Evolutionary conservation across 2,888 invertebrate genomes (phyloP).

Genomic region (Leucoma salicis): DNA sequence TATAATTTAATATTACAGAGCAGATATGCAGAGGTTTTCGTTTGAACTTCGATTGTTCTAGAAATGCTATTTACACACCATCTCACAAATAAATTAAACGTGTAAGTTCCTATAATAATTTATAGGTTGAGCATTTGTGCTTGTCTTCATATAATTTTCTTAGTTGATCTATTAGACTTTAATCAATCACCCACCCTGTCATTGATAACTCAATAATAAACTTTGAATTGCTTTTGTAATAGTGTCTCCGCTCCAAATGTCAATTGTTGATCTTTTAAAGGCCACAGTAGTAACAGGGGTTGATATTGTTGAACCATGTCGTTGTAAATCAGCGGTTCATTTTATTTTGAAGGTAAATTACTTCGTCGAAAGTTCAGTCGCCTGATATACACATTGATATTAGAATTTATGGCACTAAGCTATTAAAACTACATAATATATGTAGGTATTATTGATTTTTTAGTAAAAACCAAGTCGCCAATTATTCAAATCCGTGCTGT

Average conservation of each 20-base stretch:
- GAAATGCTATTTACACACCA: too few relatives aligned
- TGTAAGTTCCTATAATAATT: too few relatives aligned
- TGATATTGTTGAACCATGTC: conserved; percentile 58
- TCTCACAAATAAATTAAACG: too few relatives aligned
- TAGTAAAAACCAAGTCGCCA: too few relatives aligned
- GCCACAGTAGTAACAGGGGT: conserved; percentile 59
- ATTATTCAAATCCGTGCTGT: too few relatives aligned
- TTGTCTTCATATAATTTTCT: not conserved
- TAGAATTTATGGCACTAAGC: not conserved
- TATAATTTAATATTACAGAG: too few relatives aligned
- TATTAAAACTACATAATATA: too few relatives aligned
- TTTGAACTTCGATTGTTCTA: too few relatives aligned
- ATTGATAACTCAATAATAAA: conserved; percentile 48
- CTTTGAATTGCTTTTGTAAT: conserved; percentile 52
- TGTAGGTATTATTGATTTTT: too few relatives aligned
- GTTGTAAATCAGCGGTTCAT: conserved; percentile 62
- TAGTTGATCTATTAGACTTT: conserved; percentile 14
- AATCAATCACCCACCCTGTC: conserved; percentile 41
- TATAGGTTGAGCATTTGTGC: not conserved
- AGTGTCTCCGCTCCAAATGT: conserved; percentile 66
- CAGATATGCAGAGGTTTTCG: too few relatives aligned
- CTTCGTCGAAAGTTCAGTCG: conserved; percentile 57
- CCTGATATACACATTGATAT: conserved; percentile 4
- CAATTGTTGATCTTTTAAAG: conserved; percentile 73
- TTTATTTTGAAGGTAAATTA: conserved; percentile 60